Conservation (phyloP, 2,113 vertebrate species). For the Phaetusa simplex region DNA sequence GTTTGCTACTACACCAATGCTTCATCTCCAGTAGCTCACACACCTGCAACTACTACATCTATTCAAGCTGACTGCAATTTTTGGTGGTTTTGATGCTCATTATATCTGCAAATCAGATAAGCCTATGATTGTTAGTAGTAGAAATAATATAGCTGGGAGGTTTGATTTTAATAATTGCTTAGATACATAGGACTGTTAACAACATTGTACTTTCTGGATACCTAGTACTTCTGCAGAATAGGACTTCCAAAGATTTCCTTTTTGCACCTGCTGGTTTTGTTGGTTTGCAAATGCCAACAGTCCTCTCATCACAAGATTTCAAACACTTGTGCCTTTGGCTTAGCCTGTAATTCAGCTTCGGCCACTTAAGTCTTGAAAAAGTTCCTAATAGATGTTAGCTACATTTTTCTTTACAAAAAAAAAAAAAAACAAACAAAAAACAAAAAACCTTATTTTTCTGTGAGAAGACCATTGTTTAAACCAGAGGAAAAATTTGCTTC, state of each 20-base stretch:
- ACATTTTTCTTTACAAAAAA: neutral
- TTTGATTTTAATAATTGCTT: neutral
- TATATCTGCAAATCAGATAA: neutral
- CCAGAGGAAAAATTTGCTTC: neutral
- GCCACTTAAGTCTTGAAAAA: neutral
- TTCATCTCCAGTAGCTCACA: neutral
- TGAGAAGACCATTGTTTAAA: neutral
- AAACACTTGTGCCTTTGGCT: neutral
- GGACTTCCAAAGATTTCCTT: neutral
- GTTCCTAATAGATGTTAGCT: neutral
- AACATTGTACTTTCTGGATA: neutral
- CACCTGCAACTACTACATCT: neutral
- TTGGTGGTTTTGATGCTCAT: neutral
- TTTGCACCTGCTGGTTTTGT: neutral
- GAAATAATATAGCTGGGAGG: neutral
- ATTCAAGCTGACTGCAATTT: neutral
- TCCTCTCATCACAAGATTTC: neutral
- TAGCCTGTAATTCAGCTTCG: neutral
- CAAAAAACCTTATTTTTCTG: neutral
- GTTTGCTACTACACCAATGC: neutral
- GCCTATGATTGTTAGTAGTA: neutral
- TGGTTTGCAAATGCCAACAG: neutral
- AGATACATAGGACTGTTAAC: neutral
- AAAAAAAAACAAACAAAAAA: neutral
- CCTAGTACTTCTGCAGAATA: neutral